Percentiles rank a stretch among this genome's conserved stretches.
Conservation (phyloP, 2,888 invertebrate genomes). For the Drosophila mulleri region DNA sequence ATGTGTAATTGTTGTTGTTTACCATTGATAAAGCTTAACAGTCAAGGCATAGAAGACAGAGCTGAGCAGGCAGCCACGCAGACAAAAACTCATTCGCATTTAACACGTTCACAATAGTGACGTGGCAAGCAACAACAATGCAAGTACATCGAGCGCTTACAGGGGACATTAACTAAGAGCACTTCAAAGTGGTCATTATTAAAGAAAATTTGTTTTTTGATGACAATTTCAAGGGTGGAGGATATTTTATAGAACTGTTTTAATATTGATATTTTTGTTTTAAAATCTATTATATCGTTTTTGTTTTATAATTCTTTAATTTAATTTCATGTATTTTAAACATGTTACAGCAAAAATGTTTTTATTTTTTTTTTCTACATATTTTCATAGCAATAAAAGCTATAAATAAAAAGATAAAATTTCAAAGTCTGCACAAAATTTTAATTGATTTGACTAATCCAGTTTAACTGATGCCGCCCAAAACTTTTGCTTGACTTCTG, state of each 20-base stretch:
- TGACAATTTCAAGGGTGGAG: background rate
- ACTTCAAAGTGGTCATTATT: background rate
- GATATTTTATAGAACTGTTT: background rate
- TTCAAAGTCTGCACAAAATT: background rate
- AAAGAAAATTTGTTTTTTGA: background rate
- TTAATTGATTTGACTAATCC: background rate
- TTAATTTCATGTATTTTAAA: too few relatives aligned
- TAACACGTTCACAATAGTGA: conserved; percentile 61
- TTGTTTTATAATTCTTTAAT: too few relatives aligned
- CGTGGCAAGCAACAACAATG: conserved; percentile 6
- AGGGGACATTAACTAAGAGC: conserved; percentile 30
- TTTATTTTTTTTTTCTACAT: too few relatives aligned
- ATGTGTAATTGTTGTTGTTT: conserved; percentile 69
- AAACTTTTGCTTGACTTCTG: background rate
- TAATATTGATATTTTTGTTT: too few relatives aligned
- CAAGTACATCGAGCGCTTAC: conserved; percentile 12
- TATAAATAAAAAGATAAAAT: too few relatives aligned
- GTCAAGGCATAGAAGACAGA: conserved; percentile 18
- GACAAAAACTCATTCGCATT: conserved; percentile 73
- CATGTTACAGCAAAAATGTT: too few relatives aligned
- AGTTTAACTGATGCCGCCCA: background rate
- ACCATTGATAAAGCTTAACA: conserved; percentile 63
- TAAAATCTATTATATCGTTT: too few relatives aligned
- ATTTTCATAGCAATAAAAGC: too few relatives aligned
- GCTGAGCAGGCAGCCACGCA: background rate